Evolutionary conservation across 2,888 invertebrate species (phyloP).

Genomic region (Tortricodes alternella): DNA sequence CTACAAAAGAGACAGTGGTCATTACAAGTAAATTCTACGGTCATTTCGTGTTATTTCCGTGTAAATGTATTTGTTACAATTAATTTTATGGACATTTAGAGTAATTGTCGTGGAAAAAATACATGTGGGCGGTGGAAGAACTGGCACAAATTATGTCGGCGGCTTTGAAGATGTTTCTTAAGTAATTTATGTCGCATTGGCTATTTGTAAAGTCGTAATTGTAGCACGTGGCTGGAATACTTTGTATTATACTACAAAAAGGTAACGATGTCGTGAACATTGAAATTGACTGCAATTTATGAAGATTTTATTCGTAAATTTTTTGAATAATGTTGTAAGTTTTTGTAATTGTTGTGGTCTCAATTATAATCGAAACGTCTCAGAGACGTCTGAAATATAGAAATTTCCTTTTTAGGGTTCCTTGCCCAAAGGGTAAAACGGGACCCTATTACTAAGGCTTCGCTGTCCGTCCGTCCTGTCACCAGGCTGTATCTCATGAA

Average conservation of each 20-base stretch:
- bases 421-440: too few relatives aligned
- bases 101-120: slow-evolving; percentile 76
- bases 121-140: slow-evolving; percentile 56
- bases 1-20: slow-evolving; percentile 31
- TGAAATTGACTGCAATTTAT: too few relatives aligned
- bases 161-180: slow-evolving; percentile 8
- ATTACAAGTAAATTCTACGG: slow-evolving; percentile 30
- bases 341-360: too few relatives aligned
- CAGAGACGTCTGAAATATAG: too few relatives aligned
- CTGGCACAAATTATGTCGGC: slow-evolving; percentile 35
- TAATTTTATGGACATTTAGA: slow-evolving; percentile 72
- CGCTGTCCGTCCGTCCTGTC: too few relatives aligned
- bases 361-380: too few relatives aligned
- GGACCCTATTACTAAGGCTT: too few relatives aligned
- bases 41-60: slow-evolving; percentile 51
- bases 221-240: slow-evolving; percentile 14
- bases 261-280: too few relatives aligned
- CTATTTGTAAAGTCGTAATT: neutral
- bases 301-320: too few relatives aligned
- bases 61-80: slow-evolving; percentile 71
- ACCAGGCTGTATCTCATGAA: too few relatives aligned
- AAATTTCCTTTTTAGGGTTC: too few relatives aligned
- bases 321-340: too few relatives aligned
- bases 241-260: slow-evolving; percentile 1
- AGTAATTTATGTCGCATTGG: slow-evolving; percentile 29